These are phyloP conservation scores for Amphimallon solstitiale DNA, from an alignment of 2,888 invertebrate species.

Conservation along the genomic window DNA sequence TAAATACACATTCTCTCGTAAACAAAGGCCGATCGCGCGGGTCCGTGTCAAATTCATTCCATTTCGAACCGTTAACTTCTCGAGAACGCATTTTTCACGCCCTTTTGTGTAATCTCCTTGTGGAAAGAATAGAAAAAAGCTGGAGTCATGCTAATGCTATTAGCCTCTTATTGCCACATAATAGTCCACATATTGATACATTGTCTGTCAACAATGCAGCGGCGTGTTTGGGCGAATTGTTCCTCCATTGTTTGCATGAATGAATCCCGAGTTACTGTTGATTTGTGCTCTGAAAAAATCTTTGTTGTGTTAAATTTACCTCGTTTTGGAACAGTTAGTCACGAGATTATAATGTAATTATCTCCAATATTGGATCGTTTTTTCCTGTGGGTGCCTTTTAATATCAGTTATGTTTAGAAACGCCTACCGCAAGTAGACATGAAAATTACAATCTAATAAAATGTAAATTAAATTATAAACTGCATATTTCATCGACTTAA, in stretches of 20 bases:
- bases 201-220: constrained; percentile 44
- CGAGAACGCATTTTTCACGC: constrained; percentile 46
- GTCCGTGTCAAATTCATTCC: neutral
- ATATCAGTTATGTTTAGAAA: no score
- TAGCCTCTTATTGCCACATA: constrained; percentile 45
- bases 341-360: constrained; percentile 1
- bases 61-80: constrained; percentile 7
- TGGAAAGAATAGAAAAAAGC: constrained; percentile 46
- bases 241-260: constrained; percentile 35
- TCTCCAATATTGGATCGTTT: no score
- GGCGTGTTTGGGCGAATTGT: constrained; percentile 38
- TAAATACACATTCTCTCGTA: constrained; percentile 16
- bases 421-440: no score
- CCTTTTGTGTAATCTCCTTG: constrained; percentile 46
- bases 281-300: constrained; percentile 28
- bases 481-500: no score
- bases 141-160: constrained; percentile 51
- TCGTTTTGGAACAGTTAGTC: constrained; percentile 8
- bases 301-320: constrained; percentile 16
- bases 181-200: constrained; percentile 43
- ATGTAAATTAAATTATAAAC: no score
- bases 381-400: no score
- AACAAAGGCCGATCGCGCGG: neutral
- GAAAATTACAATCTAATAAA: no score
- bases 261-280: constrained; percentile 35